These are phyloP conservation scores for Hydropsyche tenuis DNA, from an alignment of 1,140 invertebrate species.

Conservation along the genomic window DNA sequence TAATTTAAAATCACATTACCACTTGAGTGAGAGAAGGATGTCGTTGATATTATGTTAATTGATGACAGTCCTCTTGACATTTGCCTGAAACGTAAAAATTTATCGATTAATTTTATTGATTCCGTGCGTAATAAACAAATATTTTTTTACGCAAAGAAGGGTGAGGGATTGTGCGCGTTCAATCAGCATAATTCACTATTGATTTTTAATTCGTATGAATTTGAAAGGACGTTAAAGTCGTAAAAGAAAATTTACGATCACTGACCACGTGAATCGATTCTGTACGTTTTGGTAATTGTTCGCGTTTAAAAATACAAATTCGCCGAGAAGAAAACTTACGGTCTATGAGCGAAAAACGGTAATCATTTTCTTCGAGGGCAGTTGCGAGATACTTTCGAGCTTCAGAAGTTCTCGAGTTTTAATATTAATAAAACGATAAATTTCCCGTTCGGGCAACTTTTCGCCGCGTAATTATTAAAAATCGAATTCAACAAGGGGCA, in stretches of 20 bases:
- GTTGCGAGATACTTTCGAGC: slow-evolving; percentile 13
- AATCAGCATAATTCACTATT: too few relatives aligned
- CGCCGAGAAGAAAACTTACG: background rate
- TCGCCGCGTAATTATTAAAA: slow-evolving; percentile 1
- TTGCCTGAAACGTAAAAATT: background rate
- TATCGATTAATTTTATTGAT: too few relatives aligned
- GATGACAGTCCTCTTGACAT: background rate
- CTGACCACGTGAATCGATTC: too few relatives aligned
- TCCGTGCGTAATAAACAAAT: too few relatives aligned
- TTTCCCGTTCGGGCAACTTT: slow-evolving; percentile 1
- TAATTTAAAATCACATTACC: slow-evolving; percentile 48
- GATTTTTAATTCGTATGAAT: too few relatives aligned
- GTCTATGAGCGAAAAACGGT: background rate
- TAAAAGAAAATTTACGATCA: too few relatives aligned
- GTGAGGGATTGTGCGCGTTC: too few relatives aligned
- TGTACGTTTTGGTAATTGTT: too few relatives aligned
- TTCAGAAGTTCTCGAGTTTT: background rate
- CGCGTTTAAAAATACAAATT: slow-evolving; percentile 3
- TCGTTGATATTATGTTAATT: slow-evolving; percentile 35
- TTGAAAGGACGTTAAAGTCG: too few relatives aligned
- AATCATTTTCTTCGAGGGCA: slow-evolving; percentile 2
- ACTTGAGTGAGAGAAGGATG: slow-evolving; percentile 26
- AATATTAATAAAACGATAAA: slow-evolving; percentile 29
- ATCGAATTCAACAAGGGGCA: slow-evolving; percentile 6
- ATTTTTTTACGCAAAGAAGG: too few relatives aligned